phyloP scores from a whole-genome alignment of 1,140 invertebrate genomes.

The Agrilus planipennis region DNA sequence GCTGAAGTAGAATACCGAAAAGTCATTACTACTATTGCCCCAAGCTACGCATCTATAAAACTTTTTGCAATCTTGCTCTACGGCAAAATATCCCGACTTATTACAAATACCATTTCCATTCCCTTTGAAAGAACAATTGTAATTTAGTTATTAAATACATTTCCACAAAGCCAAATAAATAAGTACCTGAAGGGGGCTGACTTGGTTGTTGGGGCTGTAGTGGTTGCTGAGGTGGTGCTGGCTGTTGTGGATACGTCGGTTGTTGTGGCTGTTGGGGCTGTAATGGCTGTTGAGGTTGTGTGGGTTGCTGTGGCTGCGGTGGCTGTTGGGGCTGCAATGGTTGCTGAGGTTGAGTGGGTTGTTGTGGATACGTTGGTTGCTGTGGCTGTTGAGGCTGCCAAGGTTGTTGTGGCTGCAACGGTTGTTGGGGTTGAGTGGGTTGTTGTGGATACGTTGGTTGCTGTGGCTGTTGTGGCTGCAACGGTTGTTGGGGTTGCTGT shows the following conservation, averaged over 20 bases:
- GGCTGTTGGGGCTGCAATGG: too few relatives aligned
- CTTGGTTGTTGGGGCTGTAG: neutral
- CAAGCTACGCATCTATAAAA: constrained; percentile 60
- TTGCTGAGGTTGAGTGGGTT: too few relatives aligned
- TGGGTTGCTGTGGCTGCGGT: too few relatives aligned
- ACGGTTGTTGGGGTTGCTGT: constrained; percentile 19
- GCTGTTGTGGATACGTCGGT: too few relatives aligned
- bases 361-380: too few relatives aligned
- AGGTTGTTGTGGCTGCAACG: constrained; percentile 15
- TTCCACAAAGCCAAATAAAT: too few relatives aligned
- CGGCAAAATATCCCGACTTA: constrained; percentile 53
- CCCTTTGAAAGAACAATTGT: constrained; percentile 16
- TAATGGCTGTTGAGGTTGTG: too few relatives aligned
- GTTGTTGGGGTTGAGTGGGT: constrained; percentile 8
- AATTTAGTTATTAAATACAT: too few relatives aligned
- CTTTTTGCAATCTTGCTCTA: constrained; percentile 56
- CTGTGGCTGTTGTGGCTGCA: constrained; percentile 13
- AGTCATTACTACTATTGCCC: constrained; percentile 4
- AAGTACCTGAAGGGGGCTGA: neutral
- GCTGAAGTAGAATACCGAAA: constrained; percentile 52
- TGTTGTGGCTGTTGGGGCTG: too few relatives aligned
- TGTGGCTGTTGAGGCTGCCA: too few relatives aligned
- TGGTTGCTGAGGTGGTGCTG: neutral
- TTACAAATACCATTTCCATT: constrained; percentile 25
- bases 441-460: constrained; percentile 16